Base-by-base conservation (phyloP, 2,888 invertebrate species). In the Meandrusa payeni region DNA sequence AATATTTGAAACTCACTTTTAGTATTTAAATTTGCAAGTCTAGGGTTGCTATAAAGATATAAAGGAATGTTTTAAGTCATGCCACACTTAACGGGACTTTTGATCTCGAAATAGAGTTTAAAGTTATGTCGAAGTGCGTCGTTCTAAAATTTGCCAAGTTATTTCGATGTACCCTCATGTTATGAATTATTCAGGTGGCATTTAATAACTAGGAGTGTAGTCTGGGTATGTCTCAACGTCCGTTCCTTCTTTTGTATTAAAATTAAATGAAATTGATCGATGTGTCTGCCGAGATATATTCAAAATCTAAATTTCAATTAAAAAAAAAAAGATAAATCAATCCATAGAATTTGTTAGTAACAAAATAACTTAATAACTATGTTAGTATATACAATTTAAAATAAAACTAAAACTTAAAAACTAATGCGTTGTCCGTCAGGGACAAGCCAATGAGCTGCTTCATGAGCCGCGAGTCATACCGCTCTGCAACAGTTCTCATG, bases 141-240 rank as follows among this genome's bases (percentile, higher is more conserved):
- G 58, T 59, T 59, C 62, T 60, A 59, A 55, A 61, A 62, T 56
- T 64, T 59, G 61, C 57, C 48, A 63, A 69, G 64, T 77, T 72
- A 74, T 75, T 79, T 72, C 69, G 65, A 72, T 70, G 69, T 77
- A 74, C 79, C 82, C 76, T 68, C 75, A 54, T 60, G 61, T 64
- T 71, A 86, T 86, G 85, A 86, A 85, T 86, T 71, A 86, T 86
- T 85, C 86, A 86, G 68, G 65, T 71, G 68, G 61, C 73, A 75
- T 76, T 81, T 83, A 83, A 82, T 86, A 86, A 82, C 79, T 76
- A 70, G 65, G 57, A 64, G 58, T 57, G 64, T 66, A 65, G 70
- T 66, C 58, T 61, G 58, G 59, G 59, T 58, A 57, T 57, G 53
- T 24, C 54, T 60, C 63, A 56, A 39, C 46, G 33, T 49, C 57